A percentile compares a stretch with the other conserved stretches of the same genome.
phyloP scores from a whole-genome alignment of 2,113 vertebrate species.

The Plecturocebus donacophilus region DNA sequence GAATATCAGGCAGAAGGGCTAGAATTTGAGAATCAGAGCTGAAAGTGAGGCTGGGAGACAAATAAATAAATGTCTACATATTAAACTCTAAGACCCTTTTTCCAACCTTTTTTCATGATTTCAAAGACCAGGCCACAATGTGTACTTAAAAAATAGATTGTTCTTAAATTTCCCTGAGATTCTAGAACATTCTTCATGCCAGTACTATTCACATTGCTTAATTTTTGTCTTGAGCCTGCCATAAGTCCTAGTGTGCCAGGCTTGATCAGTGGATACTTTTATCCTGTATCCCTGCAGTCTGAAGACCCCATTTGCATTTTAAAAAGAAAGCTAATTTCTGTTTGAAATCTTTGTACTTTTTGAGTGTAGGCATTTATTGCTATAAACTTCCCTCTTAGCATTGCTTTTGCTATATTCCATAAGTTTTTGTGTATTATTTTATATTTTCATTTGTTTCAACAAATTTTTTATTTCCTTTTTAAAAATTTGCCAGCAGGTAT shows the following conservation, averaged over 20 bases:
- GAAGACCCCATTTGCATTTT: neutral
- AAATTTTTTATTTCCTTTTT: too few species aligned
- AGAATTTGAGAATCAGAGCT: neutral
- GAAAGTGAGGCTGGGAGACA: neutral
- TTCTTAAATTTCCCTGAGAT: conserved; percentile 24
- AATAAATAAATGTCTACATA: neutral
- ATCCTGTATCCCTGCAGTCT: neutral
- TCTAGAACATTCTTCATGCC: neutral
- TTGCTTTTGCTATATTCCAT: too few species aligned
- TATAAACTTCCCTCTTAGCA: neutral
- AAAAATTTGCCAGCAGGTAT: too few species aligned
- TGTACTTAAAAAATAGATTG: neutral
- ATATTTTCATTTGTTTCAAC: too few species aligned
- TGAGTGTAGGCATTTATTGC: neutral
- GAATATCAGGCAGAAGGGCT: neutral
- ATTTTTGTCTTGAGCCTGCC: neutral
- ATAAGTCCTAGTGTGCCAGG: neutral
- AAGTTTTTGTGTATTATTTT: too few species aligned
- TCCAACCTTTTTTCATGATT: neutral
- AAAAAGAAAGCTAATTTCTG: neutral
- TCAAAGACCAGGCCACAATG: neutral
- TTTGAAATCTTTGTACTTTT: neutral
- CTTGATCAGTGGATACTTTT: neutral
- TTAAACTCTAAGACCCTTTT: neutral
- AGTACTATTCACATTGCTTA: neutral